Conservation (phyloP, 2,797 vertebrate genomes). For the Anguilla pacifica region DNA sequence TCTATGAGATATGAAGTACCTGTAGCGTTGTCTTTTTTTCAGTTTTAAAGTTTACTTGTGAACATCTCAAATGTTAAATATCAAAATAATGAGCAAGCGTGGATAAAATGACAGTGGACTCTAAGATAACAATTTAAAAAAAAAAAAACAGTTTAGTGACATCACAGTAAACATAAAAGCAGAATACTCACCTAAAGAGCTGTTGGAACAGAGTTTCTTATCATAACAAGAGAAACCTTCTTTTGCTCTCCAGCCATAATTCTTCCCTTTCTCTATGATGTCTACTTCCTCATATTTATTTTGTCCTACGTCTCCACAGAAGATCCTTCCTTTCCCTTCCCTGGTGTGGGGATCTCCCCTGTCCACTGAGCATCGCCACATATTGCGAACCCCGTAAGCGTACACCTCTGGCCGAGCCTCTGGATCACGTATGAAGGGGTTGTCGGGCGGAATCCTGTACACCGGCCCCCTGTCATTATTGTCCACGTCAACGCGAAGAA, state of each 20-base stretch:
- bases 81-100: neutral
- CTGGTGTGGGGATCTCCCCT: slow-evolving; percentile 79
- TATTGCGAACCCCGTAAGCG: slow-evolving; percentile 89
- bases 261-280: slow-evolving; percentile 86
- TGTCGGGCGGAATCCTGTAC: slow-evolving; percentile 87
- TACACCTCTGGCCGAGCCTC: slow-evolving; percentile 85
- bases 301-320: slow-evolving; percentile 95
- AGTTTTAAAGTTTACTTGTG: neutral
- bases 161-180: neutral
- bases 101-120: neutral
- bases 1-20: neutral
- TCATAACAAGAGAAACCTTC: slow-evolving; percentile 96
- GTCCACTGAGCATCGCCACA: slow-evolving; percentile 97
- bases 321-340: slow-evolving; percentile 86
- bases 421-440: slow-evolving; percentile 80
- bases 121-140: neutral
- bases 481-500: slow-evolving; percentile 88
- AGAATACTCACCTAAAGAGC: slow-evolving; percentile 80
- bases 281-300: slow-evolving; percentile 94
- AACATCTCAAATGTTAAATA: neutral
- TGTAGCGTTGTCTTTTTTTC: neutral
- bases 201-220: slow-evolving; percentile 88
- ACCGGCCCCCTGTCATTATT: slow-evolving; percentile 76
- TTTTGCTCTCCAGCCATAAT: slow-evolving; percentile 93
- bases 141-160: neutral